Base-by-base conservation (phyloP, 2,113 vertebrate species). In the Acrocephalus arundinaceus region DNA sequence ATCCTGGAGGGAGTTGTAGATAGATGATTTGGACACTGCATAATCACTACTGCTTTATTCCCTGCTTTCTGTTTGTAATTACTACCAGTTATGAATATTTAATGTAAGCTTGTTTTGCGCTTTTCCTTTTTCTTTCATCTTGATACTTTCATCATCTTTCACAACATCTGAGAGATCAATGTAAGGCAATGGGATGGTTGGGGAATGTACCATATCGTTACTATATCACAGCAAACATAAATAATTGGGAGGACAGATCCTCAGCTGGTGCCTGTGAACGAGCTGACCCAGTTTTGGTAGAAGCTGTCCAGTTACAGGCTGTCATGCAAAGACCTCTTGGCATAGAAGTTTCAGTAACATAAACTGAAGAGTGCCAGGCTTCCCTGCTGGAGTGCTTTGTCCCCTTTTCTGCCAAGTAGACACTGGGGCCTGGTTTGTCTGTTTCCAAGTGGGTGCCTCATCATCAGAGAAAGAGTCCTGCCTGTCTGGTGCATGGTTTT, bases 51-150 rank as follows among this genome's bases (percentile, higher is more conserved):
- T 81, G 77, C 92, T 96, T 95, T 96, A 94, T 94, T 97, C 97
- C 66, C 71, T 95, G 72, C 96, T 97, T 97, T 98, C 86, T 96
- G 78, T 94, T 97, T 96, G 85, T 95, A 97, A 97, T 98, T 97
- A 97, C 96, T 93, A 91, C 63, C 71, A 85, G 61, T 85, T 93
- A 98, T 98, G 94, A 97, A 97, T 98, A 97, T 98, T 97, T 98
- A 93, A 97, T 96, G 57, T 63, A 46, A 80, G 30, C 48, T 57
- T 93, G 86, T 97, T 97, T 96, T 63, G 61, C 54, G 16, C 65
- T 87, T 97, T 97, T 92, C 81, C n/a, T 71, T 96, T 94, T 91
- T 87, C 93, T 97, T 97, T 95, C 67, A 94, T 94, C 95, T 97
- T 82, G 23, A 13, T 54, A 27, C 95, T 95, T 96, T 97, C 87